phyloP scores from a whole-genome alignment of 2,797 vertebrate species.

The Anolis apletophallus region DNA sequence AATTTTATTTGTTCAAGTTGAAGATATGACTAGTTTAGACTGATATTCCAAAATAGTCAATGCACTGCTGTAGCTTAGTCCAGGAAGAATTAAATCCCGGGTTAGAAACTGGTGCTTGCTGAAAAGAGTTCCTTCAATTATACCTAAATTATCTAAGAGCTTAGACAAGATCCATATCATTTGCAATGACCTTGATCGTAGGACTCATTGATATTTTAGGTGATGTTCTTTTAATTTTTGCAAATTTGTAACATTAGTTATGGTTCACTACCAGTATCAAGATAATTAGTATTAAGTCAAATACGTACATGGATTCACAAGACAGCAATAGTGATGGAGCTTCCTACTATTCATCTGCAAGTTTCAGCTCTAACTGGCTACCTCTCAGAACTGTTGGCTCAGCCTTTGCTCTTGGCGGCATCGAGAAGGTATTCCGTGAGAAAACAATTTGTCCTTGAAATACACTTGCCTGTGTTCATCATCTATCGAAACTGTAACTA shows the following conservation, averaged over 20 bases:
- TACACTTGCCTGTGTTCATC: conserved; percentile 21
- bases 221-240: conserved; percentile 84
- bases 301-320: conserved; percentile 79
- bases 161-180: conserved; percentile 73
- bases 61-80: conserved; percentile 39
- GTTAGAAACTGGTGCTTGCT: conserved; percentile 53
- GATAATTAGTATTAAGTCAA: conserved; percentile 82
- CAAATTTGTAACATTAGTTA: conserved; percentile 86
- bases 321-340: conserved; percentile 77
- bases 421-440: conserved; percentile 12
- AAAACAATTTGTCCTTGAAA: conserved; percentile 4
- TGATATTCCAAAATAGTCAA: not conserved
- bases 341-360: conserved; percentile 74
- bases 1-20: not conserved
- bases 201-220: conserved; percentile 81
- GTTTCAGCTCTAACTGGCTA: conserved; percentile 68
- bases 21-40: not conserved
- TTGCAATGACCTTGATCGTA: conserved; percentile 83
- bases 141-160: conserved; percentile 71
- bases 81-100: conserved; percentile 35
- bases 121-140: conserved; percentile 69
- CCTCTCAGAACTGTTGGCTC: conserved; percentile 50
- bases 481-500: not conserved
- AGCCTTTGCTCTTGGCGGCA: conserved; percentile 35
- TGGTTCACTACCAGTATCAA: conserved; percentile 84